Conservation (phyloP, 2,797 vertebrate genomes). For the Anguilla pacifica region DNA sequence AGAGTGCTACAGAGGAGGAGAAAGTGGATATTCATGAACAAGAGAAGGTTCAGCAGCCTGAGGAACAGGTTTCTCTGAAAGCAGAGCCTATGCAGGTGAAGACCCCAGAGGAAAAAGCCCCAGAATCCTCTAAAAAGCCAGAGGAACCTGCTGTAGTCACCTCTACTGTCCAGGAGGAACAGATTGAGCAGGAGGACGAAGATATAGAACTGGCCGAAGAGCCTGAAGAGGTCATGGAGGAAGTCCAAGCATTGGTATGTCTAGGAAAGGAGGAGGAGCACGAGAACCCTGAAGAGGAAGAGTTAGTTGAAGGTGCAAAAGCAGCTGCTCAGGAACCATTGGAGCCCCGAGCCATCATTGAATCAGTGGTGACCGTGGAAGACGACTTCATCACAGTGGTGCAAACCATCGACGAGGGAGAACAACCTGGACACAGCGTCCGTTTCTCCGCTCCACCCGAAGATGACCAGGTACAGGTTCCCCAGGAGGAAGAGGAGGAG, state of each 20-base stretch:
- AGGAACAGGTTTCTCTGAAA: constrained; percentile 39
- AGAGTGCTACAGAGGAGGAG: constrained; percentile 75
- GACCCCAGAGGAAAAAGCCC: constrained; percentile 46
- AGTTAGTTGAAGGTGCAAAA: constrained; percentile 42
- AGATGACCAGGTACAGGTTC: constrained; percentile 63
- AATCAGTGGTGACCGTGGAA: constrained; percentile 94
- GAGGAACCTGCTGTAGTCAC: neutral
- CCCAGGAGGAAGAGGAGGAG: constrained; percentile 56
- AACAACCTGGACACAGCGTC: constrained; percentile 87
- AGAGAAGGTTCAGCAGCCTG: constrained; percentile 69
- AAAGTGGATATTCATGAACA: constrained; percentile 44
- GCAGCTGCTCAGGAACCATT: constrained; percentile 58
- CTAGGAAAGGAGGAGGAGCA: constrained; percentile 28
- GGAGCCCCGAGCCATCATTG: constrained; percentile 84
- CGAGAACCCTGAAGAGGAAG: constrained; percentile 40
- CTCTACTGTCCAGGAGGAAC: neutral
- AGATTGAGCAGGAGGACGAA: neutral
- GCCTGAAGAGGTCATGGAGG: constrained; percentile 41
- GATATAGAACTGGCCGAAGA: constrained; percentile 40
- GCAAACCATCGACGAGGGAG: constrained; percentile 92
- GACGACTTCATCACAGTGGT: constrained; percentile 98
- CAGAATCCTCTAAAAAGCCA: constrained; percentile 59
- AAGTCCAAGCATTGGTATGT: constrained; percentile 30
- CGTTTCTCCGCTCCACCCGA: constrained; percentile 86
- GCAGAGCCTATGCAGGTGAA: constrained; percentile 41